A percentile compares a stretch with the other conserved stretches of the same genome.
These are phyloP conservation scores for Camponotus floridanus DNA, from an alignment of 1,140 invertebrate species.

Conservation along the genomic window DNA sequence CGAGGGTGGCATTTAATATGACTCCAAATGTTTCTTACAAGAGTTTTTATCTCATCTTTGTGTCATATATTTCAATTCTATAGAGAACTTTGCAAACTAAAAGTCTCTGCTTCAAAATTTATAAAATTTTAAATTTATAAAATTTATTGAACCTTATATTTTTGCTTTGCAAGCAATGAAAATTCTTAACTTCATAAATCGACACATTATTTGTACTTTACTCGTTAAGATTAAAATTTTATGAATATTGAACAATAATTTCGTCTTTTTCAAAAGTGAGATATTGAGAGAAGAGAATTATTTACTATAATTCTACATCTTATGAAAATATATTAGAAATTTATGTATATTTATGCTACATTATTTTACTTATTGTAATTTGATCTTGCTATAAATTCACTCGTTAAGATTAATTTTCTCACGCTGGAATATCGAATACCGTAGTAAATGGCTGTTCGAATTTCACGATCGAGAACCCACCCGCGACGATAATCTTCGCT, in stretches of 20 bases:
- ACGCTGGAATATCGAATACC: conserved; percentile 42
- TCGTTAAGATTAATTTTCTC: conserved; percentile 29
- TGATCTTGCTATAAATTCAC: conserved; percentile 21
- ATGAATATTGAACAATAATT: not conserved
- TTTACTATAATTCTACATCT: not conserved
- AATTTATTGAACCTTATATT: not conserved
- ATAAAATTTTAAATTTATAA: not conserved
- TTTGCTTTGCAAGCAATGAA: not conserved
- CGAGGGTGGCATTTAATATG: conserved; percentile 40
- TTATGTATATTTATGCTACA: not conserved
- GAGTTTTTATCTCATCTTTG: conserved; percentile 27
- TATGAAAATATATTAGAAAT: not conserved
- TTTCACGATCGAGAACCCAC: conserved; percentile 51
- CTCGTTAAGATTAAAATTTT: not conserved
- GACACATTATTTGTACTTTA: not conserved
- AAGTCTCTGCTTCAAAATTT: not conserved
- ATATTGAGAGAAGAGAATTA: not conserved
- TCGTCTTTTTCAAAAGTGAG: not conserved
- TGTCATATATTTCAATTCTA: not conserved
- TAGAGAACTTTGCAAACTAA: not conserved
- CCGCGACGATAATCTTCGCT: conserved; percentile 39
- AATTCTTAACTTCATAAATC: not conserved
- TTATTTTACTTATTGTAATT: not conserved
- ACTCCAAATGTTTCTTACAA: conserved; percentile 8
- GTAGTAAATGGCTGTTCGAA: conserved; percentile 55